These are phyloP conservation scores for Hapalemur alaotrensis DNA, from an alignment of 2,797 vertebrate genomes.

Conservation along the genomic window DNA sequence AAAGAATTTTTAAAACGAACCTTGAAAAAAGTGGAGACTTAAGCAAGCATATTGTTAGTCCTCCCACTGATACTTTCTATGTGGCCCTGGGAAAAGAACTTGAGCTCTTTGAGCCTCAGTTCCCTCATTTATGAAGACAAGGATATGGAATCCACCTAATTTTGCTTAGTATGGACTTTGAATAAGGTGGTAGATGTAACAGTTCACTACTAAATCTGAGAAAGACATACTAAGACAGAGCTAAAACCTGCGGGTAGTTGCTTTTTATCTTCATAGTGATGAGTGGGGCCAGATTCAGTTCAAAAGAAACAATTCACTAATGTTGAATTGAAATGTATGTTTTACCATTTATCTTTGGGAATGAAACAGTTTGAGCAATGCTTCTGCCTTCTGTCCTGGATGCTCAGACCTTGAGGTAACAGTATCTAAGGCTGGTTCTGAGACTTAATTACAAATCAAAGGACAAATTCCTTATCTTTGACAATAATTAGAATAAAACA, in stretches of 20 bases:
- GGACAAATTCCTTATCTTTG: slow-evolving; percentile 20
- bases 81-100: neutral
- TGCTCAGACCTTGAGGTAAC: slow-evolving; percentile 37
- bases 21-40: neutral
- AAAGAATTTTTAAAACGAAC: neutral
- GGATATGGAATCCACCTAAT: neutral
- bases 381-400: slow-evolving; percentile 18
- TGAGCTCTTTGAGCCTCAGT: neutral
- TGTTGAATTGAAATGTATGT: slow-evolving; percentile 29
- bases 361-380: slow-evolving; percentile 51
- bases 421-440: slow-evolving; percentile 20
- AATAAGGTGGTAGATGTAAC: neutral
- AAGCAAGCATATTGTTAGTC: neutral
- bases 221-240: neutral
- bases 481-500: slow-evolving; percentile 1
- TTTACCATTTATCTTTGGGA: slow-evolving; percentile 52
- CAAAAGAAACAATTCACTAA: neutral
- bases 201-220: neutral
- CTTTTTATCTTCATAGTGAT: slow-evolving; percentile 37
- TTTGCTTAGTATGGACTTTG: neutral
- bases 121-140: neutral
- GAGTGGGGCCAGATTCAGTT: neutral
- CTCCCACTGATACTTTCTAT: neutral
- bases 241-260: slow-evolving; percentile 5
- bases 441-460: slow-evolving; percentile 40